Conservation (phyloP, 2,113 vertebrate species). For the Dicentrarchus labrax region DNA sequence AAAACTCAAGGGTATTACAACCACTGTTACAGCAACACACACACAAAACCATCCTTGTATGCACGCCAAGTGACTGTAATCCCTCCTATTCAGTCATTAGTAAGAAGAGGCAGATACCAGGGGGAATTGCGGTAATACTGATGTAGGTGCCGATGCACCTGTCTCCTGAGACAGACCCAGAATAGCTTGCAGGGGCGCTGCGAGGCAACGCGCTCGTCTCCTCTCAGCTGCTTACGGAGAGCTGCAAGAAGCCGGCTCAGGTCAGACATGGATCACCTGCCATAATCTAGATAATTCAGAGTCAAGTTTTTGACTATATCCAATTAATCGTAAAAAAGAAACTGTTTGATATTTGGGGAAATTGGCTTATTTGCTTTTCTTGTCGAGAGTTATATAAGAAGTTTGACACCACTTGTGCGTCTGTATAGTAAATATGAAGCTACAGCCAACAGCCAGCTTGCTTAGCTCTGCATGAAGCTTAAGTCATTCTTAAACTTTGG, state of each 20-base stretch:
- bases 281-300: not conserved
- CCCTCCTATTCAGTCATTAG: slow-evolving; percentile 25
- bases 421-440: not conserved
- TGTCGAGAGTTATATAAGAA: not conserved
- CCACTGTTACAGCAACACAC: slow-evolving; percentile 19
- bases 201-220: slow-evolving; percentile 22
- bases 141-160: slow-evolving; percentile 47
- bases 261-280: slow-evolving; percentile 33
- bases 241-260: not conserved
- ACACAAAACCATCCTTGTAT: slow-evolving; percentile 8
- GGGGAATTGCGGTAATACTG: slow-evolving; percentile 34
- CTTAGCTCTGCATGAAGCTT: not conserved
- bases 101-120: slow-evolving; percentile 27
- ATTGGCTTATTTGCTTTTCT: not conserved
- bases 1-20: slow-evolving; percentile 25
- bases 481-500: too few species aligned
- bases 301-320: not conserved
- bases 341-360: not conserved
- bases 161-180: slow-evolving; percentile 42
- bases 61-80: slow-evolving; percentile 27
- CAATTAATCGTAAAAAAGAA: not conserved
- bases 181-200: slow-evolving; percentile 50
- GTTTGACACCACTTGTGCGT: not conserved
- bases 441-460: not conserved
- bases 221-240: not conserved